Evolutionary conservation across 1,140 invertebrate species (phyloP).

Genomic region (Zaprionus camerounensis): DNA sequence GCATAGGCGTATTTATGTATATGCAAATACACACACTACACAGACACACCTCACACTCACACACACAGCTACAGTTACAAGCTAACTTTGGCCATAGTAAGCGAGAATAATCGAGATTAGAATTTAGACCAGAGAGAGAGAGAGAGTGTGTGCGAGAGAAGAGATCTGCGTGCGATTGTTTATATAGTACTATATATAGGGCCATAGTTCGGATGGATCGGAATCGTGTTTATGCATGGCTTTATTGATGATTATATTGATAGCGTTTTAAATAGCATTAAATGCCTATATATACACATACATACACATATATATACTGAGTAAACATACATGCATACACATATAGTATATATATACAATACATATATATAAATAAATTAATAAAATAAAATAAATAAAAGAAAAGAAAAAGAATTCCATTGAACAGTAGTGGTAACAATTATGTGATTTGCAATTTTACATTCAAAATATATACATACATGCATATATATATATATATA

Average conservation of each 20-base stretch:
- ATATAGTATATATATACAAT: constrained; percentile 64
- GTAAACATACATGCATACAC: constrained; percentile 28
- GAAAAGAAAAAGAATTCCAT: constrained; percentile 71
- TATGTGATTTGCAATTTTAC: constrained; percentile 83
- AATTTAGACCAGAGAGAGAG: constrained; percentile 72
- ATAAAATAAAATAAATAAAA: constrained; percentile 56
- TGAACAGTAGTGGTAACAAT: constrained; percentile 81
- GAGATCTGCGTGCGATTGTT: constrained; percentile 73
- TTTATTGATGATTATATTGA: constrained; percentile 82
- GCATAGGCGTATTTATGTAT: constrained; percentile 49
- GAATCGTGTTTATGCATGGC: constrained; percentile 80
- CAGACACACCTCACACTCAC: constrained; percentile 27
- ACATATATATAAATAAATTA: constrained; percentile 38
- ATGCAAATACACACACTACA: constrained; percentile 33
- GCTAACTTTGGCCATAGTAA: constrained; percentile 44
- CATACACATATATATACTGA: constrained; percentile 46
- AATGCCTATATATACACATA: constrained; percentile 73
- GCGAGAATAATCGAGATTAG: constrained; percentile 63
- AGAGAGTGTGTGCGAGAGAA: constrained; percentile 28
- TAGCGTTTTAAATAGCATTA: constrained; percentile 83
- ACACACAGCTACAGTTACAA: constrained; percentile 24
- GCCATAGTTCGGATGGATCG: constrained; percentile 78
- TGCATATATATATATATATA: constrained; percentile 51
- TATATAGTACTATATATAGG: constrained; percentile 50
- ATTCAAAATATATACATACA: constrained; percentile 76